phyloP scores from a whole-genome alignment of 2,888 invertebrate genomes.

The Watsonalla binaria region DNA sequence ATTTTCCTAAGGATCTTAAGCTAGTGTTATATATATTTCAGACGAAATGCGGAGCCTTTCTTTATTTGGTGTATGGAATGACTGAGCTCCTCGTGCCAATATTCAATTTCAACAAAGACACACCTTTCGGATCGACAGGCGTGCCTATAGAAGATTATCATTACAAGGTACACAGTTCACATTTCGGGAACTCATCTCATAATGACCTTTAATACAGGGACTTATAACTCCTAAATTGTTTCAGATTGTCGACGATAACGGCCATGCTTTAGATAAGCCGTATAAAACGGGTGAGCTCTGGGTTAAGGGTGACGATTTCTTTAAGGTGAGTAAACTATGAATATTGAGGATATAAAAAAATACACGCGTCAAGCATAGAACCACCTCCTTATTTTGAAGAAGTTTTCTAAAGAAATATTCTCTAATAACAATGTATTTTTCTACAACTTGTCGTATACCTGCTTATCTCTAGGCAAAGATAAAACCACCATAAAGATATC shows the following conservation, averaged over 20 bases:
- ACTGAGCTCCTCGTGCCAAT: constrained; percentile 43
- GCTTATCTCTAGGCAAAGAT: background rate
- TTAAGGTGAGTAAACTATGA: constrained; percentile 29
- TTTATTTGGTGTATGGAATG: constrained; percentile 44
- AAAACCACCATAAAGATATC: background rate
- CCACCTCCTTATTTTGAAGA: too few relatives aligned
- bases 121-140: constrained; percentile 40
- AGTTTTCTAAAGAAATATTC: too few relatives aligned
- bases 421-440: too few relatives aligned
- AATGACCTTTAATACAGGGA: background rate
- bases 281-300: constrained; percentile 37
- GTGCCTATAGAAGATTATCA: constrained; percentile 28
- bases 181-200: background rate
- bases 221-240: constrained; percentile 7
- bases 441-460: background rate
- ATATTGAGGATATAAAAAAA: too few relatives aligned
- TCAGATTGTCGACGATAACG: constrained; percentile 36
- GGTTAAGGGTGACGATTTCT: constrained; percentile 42
- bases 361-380: too few relatives aligned
- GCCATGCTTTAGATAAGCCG: constrained; percentile 19
- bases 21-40: constrained; percentile 19
- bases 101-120: constrained; percentile 31
- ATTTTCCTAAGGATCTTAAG: background rate
- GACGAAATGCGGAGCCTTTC: constrained; percentile 28
- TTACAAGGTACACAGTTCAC: constrained; percentile 24